These are phyloP conservation scores for Pteropus rufus DNA, from an alignment of 2,797 vertebrate species.

Conservation along the genomic window DNA sequence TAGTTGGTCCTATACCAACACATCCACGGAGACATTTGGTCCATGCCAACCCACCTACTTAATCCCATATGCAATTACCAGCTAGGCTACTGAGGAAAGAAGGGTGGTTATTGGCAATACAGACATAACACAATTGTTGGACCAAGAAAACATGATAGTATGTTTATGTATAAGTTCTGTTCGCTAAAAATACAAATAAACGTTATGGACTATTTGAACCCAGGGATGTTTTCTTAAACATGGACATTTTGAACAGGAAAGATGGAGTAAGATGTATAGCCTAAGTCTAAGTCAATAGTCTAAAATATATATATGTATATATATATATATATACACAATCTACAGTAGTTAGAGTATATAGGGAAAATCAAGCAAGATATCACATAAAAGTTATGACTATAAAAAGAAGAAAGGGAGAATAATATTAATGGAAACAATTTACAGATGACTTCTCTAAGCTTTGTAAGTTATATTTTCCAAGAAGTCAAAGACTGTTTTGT, in stretches of 20 bases:
- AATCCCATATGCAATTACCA: background rate
- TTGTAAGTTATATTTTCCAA: background rate
- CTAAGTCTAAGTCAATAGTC: background rate
- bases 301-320: background rate
- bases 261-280: background rate
- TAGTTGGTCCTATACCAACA: background rate
- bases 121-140: background rate
- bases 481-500: background rate
- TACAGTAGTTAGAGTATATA: background rate
- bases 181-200: background rate
- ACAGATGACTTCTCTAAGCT: background rate
- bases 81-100: background rate
- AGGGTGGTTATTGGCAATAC: background rate
- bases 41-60: background rate
- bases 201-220: background rate
- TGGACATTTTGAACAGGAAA: background rate
- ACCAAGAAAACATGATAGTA: background rate
- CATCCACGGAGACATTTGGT: background rate
- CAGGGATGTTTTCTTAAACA: background rate
- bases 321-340: background rate
- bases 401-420: background rate
- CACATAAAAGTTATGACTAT: background rate
- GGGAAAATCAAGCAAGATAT: background rate
- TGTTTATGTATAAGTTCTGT: background rate
- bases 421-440: background rate